Percentiles rank a stretch among this genome's conserved stretches.
phyloP scores from a whole-genome alignment of 2,888 invertebrate genomes.

The Mamestra brassicae region DNA sequence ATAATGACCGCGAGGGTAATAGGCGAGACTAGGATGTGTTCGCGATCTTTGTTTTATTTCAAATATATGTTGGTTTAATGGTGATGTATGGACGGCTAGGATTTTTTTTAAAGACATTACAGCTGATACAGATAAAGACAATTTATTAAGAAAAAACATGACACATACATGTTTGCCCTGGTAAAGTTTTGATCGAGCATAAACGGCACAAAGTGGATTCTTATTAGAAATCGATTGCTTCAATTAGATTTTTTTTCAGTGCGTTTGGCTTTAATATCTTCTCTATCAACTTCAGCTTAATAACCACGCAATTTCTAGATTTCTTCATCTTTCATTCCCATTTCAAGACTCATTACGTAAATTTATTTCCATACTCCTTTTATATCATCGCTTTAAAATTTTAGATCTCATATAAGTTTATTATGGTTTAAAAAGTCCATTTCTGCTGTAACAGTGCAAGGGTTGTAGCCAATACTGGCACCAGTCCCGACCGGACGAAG shows the following conservation, averaged over 20 bases:
- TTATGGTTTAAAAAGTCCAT: constrained; percentile 61
- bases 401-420: constrained; percentile 60
- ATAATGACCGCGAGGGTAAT: constrained; percentile 86
- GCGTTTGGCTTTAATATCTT: background rate
- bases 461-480: constrained; percentile 82
- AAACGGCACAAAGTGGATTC: constrained; percentile 24
- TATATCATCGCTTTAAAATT: constrained; percentile 43
- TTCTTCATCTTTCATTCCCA: constrained; percentile 23
- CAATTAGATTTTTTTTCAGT: background rate
- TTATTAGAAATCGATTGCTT: constrained; percentile 24
- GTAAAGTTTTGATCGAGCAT: background rate
- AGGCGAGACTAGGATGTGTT: constrained; percentile 70
- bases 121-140: background rate
- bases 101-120: constrained; percentile 11
- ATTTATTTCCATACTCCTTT: constrained; percentile 31
- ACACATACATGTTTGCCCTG: background rate
- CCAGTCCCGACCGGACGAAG: constrained; percentile 84
- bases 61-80: constrained; percentile 61
- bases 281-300: constrained; percentile 4
- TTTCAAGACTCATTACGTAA: constrained; percentile 36
- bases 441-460: constrained; percentile 58
- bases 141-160: background rate
- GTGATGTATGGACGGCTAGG: constrained; percentile 34
- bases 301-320: constrained; percentile 5
- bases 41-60: constrained; percentile 63